Evolutionary conservation across 1,140 invertebrate species (phyloP), one percentile per base, ranked within the genome.

Genomic region (Drosophila takahashii): DNA sequence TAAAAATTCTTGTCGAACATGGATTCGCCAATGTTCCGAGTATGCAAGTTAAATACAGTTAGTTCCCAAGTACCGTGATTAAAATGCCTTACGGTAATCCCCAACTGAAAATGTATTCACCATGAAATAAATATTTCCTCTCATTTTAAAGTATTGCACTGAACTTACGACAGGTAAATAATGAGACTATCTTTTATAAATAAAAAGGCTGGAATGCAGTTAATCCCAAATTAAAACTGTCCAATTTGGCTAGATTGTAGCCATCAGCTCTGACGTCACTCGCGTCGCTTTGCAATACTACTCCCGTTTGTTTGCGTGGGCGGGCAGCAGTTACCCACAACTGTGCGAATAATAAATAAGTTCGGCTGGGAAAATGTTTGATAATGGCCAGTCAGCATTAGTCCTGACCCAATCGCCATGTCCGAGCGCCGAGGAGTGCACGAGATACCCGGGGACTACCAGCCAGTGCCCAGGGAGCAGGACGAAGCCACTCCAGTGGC

Each of bases 321-420:
- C 54, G 76, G 78, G 59, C 62, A 47, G 5, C 27, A 0, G 76
- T 87, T 86, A 27, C 41, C 57, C 60, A 83, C 83, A 87, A 73
- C 83, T 87, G 83, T 69, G 47, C 70, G 83, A 89, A 87, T 87
- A 87, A 79, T 89, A 89, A 78, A 89, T 89, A 62, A 66, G 57
- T 65, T 45, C 13, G 41, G 50, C n/a, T 72, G 45, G 32, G 74
- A 47, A 77, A 72, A 65, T 70, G 47, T 44, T 52, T 66, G 47
- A 62, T 56, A 42, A 60, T 69, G 79, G 37, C 22, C 62, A 83
- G 59, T 73, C 41, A 37, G 50, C 47, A 41, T 58, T 36, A 56
- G 39, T 59, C 45, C 16, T 32, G 26, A 42, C 51, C 42, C 37
- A 6, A 9, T 7, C 27, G 29, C 71, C 44, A 87, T 89, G 83